Evolutionary conservation across 2,113 vertebrate species (phyloP).

Genomic region (Progne subis): DNA sequence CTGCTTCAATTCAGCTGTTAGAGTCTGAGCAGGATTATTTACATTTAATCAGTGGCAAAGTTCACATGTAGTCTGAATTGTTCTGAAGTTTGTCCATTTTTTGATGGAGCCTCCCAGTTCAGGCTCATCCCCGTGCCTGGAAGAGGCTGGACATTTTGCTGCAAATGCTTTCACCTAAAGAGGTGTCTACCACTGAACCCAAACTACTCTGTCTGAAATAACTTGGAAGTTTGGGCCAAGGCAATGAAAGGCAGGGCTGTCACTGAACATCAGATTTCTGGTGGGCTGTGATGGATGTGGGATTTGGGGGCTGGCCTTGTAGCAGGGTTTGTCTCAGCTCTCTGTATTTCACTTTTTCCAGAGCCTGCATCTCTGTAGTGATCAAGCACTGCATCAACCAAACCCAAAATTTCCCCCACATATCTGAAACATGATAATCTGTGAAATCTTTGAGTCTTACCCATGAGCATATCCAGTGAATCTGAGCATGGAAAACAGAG

Average conservation of each 20-base stretch:
- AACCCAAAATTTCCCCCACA: not conserved
- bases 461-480: not conserved
- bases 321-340: not conserved
- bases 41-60: not conserved
- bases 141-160: not conserved
- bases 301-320: not conserved
- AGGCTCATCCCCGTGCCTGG: not conserved
- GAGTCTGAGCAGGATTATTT: not conserved
- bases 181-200: not conserved
- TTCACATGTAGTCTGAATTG: not conserved
- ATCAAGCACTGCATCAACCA: not conserved
- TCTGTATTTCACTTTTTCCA: not conserved
- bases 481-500: not conserved
- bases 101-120: not conserved
- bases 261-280: not conserved
- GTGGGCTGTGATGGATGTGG: not conserved
- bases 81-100: accelerated
- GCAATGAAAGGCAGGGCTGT: not conserved
- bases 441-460: not conserved
- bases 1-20: not conserved
- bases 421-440: accelerated
- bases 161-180: not conserved
- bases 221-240: not conserved
- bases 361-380: not conserved
- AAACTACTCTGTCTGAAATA: not conserved